A percentile compares a stretch with the other conserved stretches of the same genome.
Conservation (phyloP, 2,888 invertebrate genomes). For the Himalopsyche kuldschensis region DNA sequence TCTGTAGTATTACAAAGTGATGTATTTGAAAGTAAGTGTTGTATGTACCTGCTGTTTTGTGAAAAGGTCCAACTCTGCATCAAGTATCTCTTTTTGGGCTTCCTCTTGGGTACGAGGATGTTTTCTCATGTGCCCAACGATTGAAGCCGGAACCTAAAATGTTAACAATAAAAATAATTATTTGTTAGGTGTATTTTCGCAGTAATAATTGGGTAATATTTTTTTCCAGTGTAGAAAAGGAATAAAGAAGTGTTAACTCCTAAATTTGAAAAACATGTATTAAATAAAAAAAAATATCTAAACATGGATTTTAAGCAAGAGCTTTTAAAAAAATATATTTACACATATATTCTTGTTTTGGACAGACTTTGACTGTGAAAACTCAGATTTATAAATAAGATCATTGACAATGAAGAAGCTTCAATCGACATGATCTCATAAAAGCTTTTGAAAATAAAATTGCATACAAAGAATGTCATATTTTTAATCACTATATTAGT, state of each 20-base stretch:
- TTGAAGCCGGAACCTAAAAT: not conserved
- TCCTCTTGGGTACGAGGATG: constrained; percentile 72
- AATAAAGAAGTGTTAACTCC: not conserved
- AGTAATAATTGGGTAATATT: no score
- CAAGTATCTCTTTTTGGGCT: constrained; percentile 85
- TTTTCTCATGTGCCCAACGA: constrained; percentile 3
- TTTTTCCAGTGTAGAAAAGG: no score
- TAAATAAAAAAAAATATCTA: no score
- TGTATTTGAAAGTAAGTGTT: not conserved
- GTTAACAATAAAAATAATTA: not conserved
- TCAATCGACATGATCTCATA: no score
- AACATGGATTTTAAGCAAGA: no score
- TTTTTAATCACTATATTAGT: not conserved
- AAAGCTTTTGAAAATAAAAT: no score
- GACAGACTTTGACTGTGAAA: not conserved
- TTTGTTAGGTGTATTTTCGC: not conserved
- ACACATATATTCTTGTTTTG: no score
- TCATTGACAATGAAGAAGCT: no score
- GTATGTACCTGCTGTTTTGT: constrained; percentile 73
- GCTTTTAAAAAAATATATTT: no score
- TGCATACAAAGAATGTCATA: no score
- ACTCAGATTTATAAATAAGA: not conserved
- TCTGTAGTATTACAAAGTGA: no score
- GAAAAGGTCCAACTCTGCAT: constrained; percentile 88
- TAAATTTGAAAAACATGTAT: not conserved